Conservation (phyloP, 1,140 invertebrate genomes). For the Drosophila parvula region DNA sequence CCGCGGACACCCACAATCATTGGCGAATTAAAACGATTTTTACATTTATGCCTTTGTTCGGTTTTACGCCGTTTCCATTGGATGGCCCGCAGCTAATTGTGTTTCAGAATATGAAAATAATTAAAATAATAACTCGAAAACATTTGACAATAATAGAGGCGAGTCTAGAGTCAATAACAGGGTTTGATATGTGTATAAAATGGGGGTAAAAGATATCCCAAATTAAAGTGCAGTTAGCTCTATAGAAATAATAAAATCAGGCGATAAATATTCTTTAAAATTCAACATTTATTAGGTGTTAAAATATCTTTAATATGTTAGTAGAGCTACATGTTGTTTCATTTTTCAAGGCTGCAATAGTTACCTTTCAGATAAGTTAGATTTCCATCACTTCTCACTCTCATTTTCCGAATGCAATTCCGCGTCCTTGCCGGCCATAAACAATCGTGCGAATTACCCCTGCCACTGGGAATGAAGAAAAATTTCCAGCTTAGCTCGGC, state of each 20-base stretch:
- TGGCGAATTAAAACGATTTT: conserved; percentile 50
- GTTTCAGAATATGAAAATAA: conserved; percentile 28
- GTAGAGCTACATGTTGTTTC: neutral
- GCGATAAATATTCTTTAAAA: neutral
- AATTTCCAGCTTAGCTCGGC: conserved; percentile 31
- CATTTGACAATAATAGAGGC: conserved; percentile 23
- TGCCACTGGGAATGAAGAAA: conserved; percentile 24
- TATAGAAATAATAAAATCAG: neutral
- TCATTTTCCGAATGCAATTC: conserved; percentile 1
- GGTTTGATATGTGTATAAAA: neutral
- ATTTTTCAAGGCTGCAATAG: neutral
- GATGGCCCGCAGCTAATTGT: conserved; percentile 42
- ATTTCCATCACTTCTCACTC: neutral
- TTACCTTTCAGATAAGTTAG: neutral
- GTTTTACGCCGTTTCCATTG: conserved; percentile 4
- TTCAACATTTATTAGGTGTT: neutral
- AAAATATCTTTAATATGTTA: neutral
- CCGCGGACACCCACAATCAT: conserved; percentile 48
- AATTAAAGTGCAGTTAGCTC: neutral
- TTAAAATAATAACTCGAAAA: conserved; percentile 32
- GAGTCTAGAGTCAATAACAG: conserved; percentile 14
- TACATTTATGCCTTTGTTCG: conserved; percentile 37
- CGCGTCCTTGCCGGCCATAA: neutral
- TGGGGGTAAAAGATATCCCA: neutral
- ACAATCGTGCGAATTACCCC: conserved; percentile 37